phyloP scores from a whole-genome alignment of 2,888 invertebrate genomes.

The Temnothorax rugatulus region DNA sequence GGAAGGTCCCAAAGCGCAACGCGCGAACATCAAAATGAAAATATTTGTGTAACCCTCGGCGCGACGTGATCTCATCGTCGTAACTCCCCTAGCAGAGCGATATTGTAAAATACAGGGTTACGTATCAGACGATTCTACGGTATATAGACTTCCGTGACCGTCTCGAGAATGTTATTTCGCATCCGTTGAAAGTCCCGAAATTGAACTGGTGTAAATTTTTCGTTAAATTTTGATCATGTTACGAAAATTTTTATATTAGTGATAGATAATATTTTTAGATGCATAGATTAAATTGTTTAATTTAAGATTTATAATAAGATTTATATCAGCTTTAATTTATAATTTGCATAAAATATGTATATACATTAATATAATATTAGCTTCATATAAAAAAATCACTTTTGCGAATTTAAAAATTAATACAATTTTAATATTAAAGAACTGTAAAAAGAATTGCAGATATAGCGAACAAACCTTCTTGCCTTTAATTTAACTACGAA shows the following conservation, averaged over 20 bases:
- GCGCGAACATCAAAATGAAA: slow-evolving; percentile 54
- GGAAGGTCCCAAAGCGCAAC: slow-evolving; percentile 31
- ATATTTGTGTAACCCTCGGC: slow-evolving; percentile 53
- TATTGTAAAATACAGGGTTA: slow-evolving; percentile 49
- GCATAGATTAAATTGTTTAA: neutral
- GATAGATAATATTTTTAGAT: neutral
- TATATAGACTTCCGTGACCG: slow-evolving; percentile 15
- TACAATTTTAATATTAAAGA: neutral
- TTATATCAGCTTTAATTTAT: neutral
- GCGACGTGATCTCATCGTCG: slow-evolving; percentile 53
- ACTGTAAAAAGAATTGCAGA: neutral
- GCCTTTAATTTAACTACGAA: neutral
- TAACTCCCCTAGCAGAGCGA: slow-evolving; percentile 37
- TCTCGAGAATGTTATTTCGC: slow-evolving; percentile 52
- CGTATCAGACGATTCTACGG: slow-evolving; percentile 37
- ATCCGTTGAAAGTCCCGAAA: slow-evolving; percentile 33
- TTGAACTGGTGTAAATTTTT: slow-evolving; percentile 23
- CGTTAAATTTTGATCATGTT: slow-evolving; percentile 10
- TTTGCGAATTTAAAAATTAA: neutral
- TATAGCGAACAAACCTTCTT: neutral
- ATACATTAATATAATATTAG: too few relatives aligned
- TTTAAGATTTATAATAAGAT: neutral
- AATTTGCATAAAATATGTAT: neutral
- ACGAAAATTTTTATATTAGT: neutral
- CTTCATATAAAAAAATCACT: neutral